Conservation (phyloP, 2,888 invertebrate species). For the Nysson spinosus region DNA sequence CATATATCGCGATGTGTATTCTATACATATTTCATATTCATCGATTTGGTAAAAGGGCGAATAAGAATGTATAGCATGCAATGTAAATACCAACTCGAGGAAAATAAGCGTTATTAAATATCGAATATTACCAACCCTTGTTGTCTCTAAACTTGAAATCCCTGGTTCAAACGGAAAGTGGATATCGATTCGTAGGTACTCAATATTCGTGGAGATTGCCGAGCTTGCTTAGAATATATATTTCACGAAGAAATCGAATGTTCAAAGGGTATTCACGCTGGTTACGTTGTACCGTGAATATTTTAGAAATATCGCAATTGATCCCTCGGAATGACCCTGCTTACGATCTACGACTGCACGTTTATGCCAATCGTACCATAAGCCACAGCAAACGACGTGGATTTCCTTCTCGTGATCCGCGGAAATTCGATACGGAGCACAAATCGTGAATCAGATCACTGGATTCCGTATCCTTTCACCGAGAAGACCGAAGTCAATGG, state of each 20-base stretch:
- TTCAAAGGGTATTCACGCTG: neutral
- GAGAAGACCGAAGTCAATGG: no score
- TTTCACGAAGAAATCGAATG: neutral
- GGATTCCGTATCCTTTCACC: neutral
- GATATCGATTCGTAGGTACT: conserved; percentile 21
- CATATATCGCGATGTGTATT: no score
- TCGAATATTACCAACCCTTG: no score
- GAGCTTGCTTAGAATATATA: conserved; percentile 1
- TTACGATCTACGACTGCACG: neutral
- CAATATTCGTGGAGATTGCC: conserved; percentile 9
- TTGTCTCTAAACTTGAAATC: conserved; percentile 11
- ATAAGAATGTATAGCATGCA: no score
- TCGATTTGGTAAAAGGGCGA: no score
- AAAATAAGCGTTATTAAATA: no score
- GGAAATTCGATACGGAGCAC: neutral
- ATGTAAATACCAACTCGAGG: no score
- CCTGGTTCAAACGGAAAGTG: neutral
- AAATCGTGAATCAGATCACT: neutral
- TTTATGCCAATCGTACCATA: neutral
- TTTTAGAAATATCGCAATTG: neutral
- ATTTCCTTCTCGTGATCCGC: neutral
- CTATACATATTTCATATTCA: no score
- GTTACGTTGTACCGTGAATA: neutral
- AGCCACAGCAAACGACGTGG: conserved; percentile 4
- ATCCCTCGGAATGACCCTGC: neutral